These are phyloP conservation scores for Meiosimyza platycephala DNA, from an alignment of 2,888 invertebrate genomes.

Conservation along the genomic window DNA sequence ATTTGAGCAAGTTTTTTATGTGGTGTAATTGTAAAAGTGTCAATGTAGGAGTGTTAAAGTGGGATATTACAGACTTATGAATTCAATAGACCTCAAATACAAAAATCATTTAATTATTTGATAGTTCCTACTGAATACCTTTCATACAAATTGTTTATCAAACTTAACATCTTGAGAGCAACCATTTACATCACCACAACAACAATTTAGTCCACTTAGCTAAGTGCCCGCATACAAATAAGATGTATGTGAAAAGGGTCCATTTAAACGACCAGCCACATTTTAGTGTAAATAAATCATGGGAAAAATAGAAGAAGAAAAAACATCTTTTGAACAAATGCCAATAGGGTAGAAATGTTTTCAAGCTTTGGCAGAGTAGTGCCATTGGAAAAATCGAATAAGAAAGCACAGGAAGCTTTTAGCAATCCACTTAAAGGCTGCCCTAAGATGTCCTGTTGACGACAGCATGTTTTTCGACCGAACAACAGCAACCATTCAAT, in stretches of 20 bases:
- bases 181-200: background rate
- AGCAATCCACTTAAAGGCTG: conserved; percentile 1
- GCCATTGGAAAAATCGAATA: background rate
- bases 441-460: conserved; percentile 1
- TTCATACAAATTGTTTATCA: too few relatives aligned
- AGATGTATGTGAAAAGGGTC: too few relatives aligned
- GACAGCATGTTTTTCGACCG: conserved; percentile 9
- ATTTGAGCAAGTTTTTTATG: too few relatives aligned
- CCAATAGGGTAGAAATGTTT: background rate
- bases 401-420: conserved; percentile 3
- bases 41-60: too few relatives aligned
- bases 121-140: too few relatives aligned
- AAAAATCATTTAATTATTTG: too few relatives aligned
- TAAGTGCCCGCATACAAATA: conserved; percentile 8
- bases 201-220: background rate
- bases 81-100: too few relatives aligned
- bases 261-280: too few relatives aligned
- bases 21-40: too few relatives aligned
- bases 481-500: background rate
- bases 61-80: too few relatives aligned
- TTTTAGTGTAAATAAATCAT: conserved; percentile 1
- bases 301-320: background rate
- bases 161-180: background rate
- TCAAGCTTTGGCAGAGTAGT: background rate
- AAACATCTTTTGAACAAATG: background rate